Evolutionary conservation across 2,113 vertebrate species (phyloP).

Genomic region (Melozone crissalis): DNA sequence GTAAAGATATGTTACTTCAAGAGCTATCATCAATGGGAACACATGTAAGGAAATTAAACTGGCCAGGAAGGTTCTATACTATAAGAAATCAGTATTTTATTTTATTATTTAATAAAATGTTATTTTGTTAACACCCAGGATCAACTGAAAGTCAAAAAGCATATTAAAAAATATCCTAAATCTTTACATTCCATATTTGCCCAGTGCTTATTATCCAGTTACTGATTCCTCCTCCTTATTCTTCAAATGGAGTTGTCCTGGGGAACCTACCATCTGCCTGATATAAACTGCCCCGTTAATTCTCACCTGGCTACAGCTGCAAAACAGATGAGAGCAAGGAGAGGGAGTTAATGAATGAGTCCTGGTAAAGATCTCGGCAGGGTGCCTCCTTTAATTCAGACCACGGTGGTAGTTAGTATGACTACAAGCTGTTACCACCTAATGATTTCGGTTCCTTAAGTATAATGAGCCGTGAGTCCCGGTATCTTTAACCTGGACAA

Average conservation of each 20-base stretch:
- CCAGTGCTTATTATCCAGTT: background rate
- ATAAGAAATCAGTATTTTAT: background rate
- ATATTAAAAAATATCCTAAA: background rate
- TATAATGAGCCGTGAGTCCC: background rate
- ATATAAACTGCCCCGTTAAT: constrained; percentile 53
- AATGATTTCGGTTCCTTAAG: constrained; percentile 10
- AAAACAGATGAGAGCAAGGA: constrained; percentile 49
- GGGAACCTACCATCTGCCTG: constrained; percentile 35
- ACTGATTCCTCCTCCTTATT: background rate
- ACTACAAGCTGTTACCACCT: constrained; percentile 45
- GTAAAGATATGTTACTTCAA: background rate
- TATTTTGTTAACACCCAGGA: background rate
- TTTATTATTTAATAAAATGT: background rate
- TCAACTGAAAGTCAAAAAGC: background rate
- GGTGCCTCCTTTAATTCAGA: constrained; percentile 25
- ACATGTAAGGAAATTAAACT: background rate
- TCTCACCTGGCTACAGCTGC: constrained; percentile 53
- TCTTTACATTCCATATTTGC: background rate
- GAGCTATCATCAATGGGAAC: background rate
- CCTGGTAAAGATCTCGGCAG: constrained; percentile 18
- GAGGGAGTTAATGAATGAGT: constrained; percentile 32
- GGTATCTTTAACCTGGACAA: background rate
- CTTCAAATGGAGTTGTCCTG: constrained; percentile 30
- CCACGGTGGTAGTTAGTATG: background rate
- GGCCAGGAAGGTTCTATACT: background rate